phyloP scores from a whole-genome alignment of 1,140 invertebrate genomes.

The Nomia melanderi region DNA sequence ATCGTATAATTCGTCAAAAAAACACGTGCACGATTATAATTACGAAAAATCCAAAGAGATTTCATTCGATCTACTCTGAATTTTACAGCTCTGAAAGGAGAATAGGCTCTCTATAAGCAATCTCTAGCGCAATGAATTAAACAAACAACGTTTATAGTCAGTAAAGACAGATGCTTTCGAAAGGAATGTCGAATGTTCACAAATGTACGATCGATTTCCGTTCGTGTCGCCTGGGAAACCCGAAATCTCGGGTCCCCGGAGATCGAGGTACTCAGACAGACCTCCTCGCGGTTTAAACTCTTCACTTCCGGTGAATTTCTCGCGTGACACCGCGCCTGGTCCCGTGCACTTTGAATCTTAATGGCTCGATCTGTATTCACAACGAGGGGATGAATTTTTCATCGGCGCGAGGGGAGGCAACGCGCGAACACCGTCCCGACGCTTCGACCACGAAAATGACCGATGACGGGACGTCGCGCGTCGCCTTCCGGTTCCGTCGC shows the following conservation, averaged over 20 bases:
- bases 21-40: too few relatives aligned
- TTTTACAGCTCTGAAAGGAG: too few relatives aligned
- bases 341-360: constrained; percentile 64
- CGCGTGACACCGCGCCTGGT: constrained; percentile 14
- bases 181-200: too few relatives aligned
- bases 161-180: not conserved
- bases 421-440: constrained; percentile 8
- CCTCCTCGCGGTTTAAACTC: not conserved
- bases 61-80: too few relatives aligned
- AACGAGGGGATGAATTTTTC: constrained; percentile 68
- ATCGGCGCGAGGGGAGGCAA: constrained; percentile 40
- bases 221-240: not conserved
- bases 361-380: constrained; percentile 68
- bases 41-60: too few relatives aligned
- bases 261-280: not conserved
- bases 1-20: too few relatives aligned
- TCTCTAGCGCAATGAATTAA: too few relatives aligned
- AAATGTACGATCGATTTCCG: not conserved
- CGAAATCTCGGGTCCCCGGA: not conserved
- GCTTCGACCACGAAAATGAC: constrained; percentile 51
- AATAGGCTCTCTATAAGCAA: too few relatives aligned
- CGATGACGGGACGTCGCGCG: constrained; percentile 36
- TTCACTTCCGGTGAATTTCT: constrained; percentile 25
- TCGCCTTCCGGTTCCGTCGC: not conserved
- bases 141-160: too few relatives aligned